phyloP scores from a whole-genome alignment of 2,888 invertebrate genomes.

The Thymelicus acteon region DNA sequence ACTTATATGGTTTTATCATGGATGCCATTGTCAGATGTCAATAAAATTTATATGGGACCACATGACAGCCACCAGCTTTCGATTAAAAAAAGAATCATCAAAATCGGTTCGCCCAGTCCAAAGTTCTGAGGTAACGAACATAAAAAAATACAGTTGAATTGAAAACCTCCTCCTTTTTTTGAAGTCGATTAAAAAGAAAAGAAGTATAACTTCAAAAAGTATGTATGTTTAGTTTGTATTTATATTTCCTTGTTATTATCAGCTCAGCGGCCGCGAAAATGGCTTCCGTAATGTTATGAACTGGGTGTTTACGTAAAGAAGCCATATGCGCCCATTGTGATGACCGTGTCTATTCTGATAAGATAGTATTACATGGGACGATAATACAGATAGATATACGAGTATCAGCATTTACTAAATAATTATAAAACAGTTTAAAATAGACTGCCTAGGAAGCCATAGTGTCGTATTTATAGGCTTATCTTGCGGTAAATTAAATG shows the following conservation, averaged over 20 bases:
- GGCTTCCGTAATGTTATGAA: slow-evolving; percentile 26
- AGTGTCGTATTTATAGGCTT: slow-evolving; percentile 6
- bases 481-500: neutral
- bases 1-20: too few species aligned
- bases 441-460: slow-evolving; percentile 13
- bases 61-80: too few species aligned
- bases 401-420: slow-evolving; percentile 11
- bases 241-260: neutral
- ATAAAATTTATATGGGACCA: too few species aligned
- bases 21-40: too few species aligned
- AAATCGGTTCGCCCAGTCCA: too few species aligned
- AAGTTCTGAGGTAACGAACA: too few species aligned
- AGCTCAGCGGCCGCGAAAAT: slow-evolving; percentile 9
- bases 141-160: too few species aligned
- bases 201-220: too few species aligned
- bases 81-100: too few species aligned
- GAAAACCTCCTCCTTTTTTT: too few species aligned
- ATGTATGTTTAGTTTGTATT: neutral
- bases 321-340: slow-evolving; percentile 11
- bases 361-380: slow-evolving; percentile 15
- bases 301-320: slow-evolving; percentile 34
- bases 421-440: slow-evolving; percentile 19
- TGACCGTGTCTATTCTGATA: slow-evolving; percentile 19
- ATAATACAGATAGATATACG: neutral
- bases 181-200: too few species aligned